Base-by-base conservation (phyloP, 2,888 invertebrate species). In the Dasypolia templi region DNA sequence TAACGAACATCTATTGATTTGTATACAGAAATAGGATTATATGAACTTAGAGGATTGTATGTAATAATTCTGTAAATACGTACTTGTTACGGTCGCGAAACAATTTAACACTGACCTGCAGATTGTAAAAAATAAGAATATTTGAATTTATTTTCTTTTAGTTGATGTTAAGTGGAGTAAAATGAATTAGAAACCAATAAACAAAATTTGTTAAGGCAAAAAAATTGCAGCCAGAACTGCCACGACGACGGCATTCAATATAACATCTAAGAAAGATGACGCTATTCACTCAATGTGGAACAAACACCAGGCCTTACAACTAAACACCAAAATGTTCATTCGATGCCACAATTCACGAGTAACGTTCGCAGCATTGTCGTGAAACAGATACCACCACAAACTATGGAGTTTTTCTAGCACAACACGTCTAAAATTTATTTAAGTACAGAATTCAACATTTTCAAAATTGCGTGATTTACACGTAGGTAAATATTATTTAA, bases 301-400 rank as follows among this genome's bases (percentile, higher is more conserved):
- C 83, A 86, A 81, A 88, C 86, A 89, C 78, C 68, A 88, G 83
- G 86, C 90, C 92, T 92, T 92, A 93, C 91, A 89, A 85, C 91
- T 92, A 93, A 89, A 87, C 83, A 83, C 85, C 88, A 88, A 89
- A 89, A 89, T 88, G 86, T 88, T 89, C 83, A 86, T 90, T 86
- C 91, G 89, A 91, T 91, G 89, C 79, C 83, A 89, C 82, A 85
- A 86, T 73, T 79, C 87, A 83, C 75, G 72, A 72, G 58, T 86
- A 83, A 82, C 84, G 84, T 83, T 56, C 35, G 79, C 82, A 81
- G 81, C 86, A 86, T 80, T 85, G 85, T 75, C 62, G 73, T 78
- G 76, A 83, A 85, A 75, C 63, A 73, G 49, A 64, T 63, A 75
- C 46, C 72, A 72, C 72, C 39, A 49, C 56, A 71, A 74, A 65